Conservation (phyloP, 2,888 invertebrate species). For the Nomada ferruginata region DNA sequence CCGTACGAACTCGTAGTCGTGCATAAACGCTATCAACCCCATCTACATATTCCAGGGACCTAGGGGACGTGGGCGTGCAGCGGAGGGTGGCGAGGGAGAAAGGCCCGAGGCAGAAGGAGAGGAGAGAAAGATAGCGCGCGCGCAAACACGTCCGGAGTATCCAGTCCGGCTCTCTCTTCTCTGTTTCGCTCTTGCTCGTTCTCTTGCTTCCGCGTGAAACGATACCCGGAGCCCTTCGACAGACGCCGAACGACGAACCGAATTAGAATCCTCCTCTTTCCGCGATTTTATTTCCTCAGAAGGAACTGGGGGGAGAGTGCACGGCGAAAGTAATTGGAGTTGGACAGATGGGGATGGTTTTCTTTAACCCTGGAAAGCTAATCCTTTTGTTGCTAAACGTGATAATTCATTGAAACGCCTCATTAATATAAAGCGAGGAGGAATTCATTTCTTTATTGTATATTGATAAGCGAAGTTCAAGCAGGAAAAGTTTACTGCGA, state of each 20-base stretch:
- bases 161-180: constrained; percentile 10
- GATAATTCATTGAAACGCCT: no score
- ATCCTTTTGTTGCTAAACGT: no score
- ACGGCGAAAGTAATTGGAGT: constrained; percentile 40
- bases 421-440: no score
- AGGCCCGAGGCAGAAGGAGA: constrained; percentile 41
- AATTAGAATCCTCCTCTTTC: constrained; percentile 55
- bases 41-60: constrained; percentile 76
- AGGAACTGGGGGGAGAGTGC: constrained; percentile 3
- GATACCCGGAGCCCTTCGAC: constrained; percentile 47
- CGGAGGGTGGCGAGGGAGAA: constrained; percentile 9
- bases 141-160: constrained; percentile 55
- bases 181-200: neutral
- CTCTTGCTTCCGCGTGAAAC: constrained; percentile 23
- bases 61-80: constrained; percentile 37
- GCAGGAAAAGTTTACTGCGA: no score
- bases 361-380: neutral
- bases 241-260: constrained; percentile 13
- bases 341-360: neutral
- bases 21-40: constrained; percentile 80
- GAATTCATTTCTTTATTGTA: no score
- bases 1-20: constrained; percentile 76
- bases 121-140: constrained; percentile 52
- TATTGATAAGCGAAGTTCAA: no score
- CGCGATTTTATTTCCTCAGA: constrained; percentile 33